A percentile compares a stretch with the other conserved stretches of the same genome.
These are phyloP conservation scores for Urocolius indicus DNA, from an alignment of 2,113 vertebrate species.

Conservation along the genomic window DNA sequence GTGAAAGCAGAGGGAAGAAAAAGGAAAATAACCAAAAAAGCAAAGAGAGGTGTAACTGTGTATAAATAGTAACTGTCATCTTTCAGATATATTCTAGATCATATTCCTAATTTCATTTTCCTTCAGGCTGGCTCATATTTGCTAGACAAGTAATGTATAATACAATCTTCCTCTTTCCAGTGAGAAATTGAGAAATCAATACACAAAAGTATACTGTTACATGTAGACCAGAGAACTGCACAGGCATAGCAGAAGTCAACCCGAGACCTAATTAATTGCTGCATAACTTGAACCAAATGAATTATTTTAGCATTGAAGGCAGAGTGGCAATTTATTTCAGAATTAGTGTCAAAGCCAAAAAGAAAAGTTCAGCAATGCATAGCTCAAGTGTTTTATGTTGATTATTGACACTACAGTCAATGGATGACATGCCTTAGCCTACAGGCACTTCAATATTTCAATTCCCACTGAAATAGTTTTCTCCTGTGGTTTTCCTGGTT, in stretches of 20 bases:
- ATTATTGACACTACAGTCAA: not conserved
- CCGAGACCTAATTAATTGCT: not conserved
- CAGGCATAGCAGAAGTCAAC: not conserved
- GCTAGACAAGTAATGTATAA: not conserved
- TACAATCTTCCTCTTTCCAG: not conserved
- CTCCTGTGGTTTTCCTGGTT: not conserved
- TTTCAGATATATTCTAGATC: not conserved
- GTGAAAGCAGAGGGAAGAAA: not conserved
- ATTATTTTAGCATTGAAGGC: not conserved
- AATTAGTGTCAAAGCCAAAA: not conserved
- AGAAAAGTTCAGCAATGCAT: not conserved
- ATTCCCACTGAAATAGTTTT: not conserved
- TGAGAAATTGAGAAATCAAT: not conserved
- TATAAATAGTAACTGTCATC: not conserved
- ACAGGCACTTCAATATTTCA: not conserved
- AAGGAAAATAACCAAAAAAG: not conserved
- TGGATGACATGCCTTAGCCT: not conserved
- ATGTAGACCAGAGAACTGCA: not conserved
- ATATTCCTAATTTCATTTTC: not conserved
- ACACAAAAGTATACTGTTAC: not conserved
- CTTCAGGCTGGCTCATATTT: not conserved
- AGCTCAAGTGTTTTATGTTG: not conserved
- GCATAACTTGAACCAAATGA: not conserved
- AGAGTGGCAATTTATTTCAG: not conserved
- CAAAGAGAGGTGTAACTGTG: not conserved